Conservation (phyloP, 1,140 invertebrate species). For the Pseudomyrmex dendroicus region DNA sequence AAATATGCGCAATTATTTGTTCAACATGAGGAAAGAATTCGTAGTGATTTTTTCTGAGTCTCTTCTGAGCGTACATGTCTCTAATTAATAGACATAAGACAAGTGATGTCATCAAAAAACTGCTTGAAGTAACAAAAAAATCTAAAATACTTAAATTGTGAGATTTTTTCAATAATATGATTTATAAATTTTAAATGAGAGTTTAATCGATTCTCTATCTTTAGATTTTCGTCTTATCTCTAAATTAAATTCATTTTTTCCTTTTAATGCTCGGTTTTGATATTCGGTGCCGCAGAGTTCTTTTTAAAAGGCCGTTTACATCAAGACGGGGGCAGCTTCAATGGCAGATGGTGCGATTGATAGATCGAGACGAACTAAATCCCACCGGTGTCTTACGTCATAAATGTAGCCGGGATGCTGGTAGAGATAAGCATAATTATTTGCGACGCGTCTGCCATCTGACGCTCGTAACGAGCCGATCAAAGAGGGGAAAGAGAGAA, state of each 20-base stretch:
- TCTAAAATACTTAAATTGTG: neutral
- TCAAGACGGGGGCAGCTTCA: neutral
- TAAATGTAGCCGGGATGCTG: conserved; percentile 50
- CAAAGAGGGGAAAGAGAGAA: neutral
- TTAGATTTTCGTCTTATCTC: neutral
- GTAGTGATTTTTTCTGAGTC: too few relatives aligned
- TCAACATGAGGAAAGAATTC: too few relatives aligned
- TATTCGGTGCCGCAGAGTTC: neutral
- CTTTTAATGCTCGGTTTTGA: neutral
- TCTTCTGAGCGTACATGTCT: too few relatives aligned
- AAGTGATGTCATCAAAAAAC: too few relatives aligned
- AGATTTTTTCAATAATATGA: neutral
- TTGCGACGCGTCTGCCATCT: conserved; percentile 60
- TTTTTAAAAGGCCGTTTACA: conserved; percentile 46
- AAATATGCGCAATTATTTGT: too few relatives aligned
- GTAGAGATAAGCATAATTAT: conserved; percentile 57
- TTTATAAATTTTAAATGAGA: neutral
- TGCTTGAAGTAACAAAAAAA: too few relatives aligned
- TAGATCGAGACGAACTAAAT: conserved; percentile 58
- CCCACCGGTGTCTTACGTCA: conserved; percentile 47
- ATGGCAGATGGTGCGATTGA: conserved; percentile 61
- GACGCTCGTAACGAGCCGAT: conserved; percentile 59
- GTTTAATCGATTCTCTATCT: neutral
- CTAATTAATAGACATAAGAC: too few relatives aligned
- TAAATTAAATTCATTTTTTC: neutral